A percentile compares a stretch with the other conserved stretches of the same genome.
These are phyloP conservation scores for Corythaeola cristata DNA, from an alignment of 2,113 vertebrate species.

Conservation along the genomic window DNA sequence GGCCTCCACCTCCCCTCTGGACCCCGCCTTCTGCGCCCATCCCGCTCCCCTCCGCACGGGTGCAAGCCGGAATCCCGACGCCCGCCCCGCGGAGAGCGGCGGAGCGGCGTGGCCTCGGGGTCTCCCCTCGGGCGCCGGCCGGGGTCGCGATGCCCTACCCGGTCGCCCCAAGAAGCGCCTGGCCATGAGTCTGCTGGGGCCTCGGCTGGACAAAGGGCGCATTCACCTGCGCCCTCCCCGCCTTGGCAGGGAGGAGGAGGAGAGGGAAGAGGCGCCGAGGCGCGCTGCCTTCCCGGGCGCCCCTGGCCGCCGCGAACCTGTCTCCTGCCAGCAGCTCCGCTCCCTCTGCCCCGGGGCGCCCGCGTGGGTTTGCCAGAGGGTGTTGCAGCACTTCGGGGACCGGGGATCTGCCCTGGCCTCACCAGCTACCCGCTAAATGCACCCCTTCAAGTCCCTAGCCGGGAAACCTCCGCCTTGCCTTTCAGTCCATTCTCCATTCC, in stretches of 20 bases:
- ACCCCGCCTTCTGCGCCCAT: slow-evolving; percentile 24
- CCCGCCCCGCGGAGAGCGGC: background rate
- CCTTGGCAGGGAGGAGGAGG: background rate
- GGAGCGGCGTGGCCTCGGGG: background rate
- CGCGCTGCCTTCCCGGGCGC: background rate
- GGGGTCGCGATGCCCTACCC: background rate
- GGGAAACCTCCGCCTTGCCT: background rate
- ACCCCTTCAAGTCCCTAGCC: fast-evolving
- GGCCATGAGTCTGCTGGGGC: background rate
- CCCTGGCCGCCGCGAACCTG: background rate
- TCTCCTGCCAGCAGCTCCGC: background rate
- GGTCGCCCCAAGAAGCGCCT: background rate
- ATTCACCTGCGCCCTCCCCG: slow-evolving; percentile 4
- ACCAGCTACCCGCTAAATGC: background rate
- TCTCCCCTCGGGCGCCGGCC: background rate
- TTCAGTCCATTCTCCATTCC: background rate
- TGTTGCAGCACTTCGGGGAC: background rate
- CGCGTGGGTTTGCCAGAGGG: fast-evolving
- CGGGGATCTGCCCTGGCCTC: background rate
- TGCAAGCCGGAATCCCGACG: fast-evolving
- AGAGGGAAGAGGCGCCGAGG: background rate
- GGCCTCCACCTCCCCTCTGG: background rate
- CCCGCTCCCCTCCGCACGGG: background rate
- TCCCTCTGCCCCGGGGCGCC: fast-evolving
- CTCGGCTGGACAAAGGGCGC: slow-evolving; percentile 2